These are phyloP conservation scores for Chironomus tentans DNA, from an alignment of 2,888 invertebrate species.

Conservation along the genomic window DNA sequence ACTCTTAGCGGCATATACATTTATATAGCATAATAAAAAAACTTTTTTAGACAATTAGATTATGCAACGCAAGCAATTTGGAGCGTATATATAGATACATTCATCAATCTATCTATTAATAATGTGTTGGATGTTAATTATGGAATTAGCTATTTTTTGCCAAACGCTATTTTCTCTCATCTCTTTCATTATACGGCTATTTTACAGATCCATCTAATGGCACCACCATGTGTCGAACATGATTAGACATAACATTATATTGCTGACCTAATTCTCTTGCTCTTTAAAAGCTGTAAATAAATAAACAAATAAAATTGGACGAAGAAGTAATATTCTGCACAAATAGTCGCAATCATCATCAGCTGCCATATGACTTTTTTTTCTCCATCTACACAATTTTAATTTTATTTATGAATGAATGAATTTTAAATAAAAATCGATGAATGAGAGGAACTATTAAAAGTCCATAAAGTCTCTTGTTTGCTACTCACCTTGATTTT, in stretches of 20 bases:
- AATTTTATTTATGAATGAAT: neutral
- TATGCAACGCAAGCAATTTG: neutral
- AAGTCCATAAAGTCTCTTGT: neutral
- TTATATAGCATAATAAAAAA: neutral
- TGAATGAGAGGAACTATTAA: neutral
- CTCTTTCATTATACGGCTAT: neutral
- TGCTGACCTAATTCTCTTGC: neutral
- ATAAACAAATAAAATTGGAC: neutral
- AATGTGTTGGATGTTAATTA: conserved; percentile 12
- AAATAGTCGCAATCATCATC: neutral
- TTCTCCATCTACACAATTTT: neutral
- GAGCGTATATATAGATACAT: neutral
- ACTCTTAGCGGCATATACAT: neutral
- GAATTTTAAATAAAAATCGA: neutral
- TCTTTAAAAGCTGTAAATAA: neutral
- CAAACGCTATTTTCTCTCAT: neutral
- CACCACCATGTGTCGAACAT: neutral
- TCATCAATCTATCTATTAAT: neutral
- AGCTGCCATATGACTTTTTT: neutral
- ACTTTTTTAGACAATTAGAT: conserved; percentile 11
- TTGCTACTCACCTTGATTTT: neutral
- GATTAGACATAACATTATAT: neutral
- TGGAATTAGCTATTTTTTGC: neutral
- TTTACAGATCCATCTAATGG: neutral
- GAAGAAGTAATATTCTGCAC: neutral